Evolutionary conservation across 2,888 invertebrate species (phyloP), one percentile per base, ranked within the genome.

Genomic region (Entomobrya multifasciata): DNA sequence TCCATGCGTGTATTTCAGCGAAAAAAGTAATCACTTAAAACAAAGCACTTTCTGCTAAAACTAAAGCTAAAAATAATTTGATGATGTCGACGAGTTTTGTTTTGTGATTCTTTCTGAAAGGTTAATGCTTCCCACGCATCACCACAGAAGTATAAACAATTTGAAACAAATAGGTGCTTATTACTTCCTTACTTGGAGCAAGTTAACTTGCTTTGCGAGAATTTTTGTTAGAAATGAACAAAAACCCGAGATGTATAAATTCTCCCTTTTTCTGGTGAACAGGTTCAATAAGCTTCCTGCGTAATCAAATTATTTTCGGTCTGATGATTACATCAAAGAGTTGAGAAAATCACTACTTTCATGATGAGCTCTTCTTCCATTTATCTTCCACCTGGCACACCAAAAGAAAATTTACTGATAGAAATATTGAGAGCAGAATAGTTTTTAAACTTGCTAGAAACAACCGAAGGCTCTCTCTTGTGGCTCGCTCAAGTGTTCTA

Each of bases 271-370:
- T 41, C 36, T 65, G 22, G 15, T 22, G 57, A 86, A 79, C 85
- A 62, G 62, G 85, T 86, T 86, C 72, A 79, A n/a, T n/a, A n/a
- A 72, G 60, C 78, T 85, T 78, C 78, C 78, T 85, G 72, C 74
- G 60, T 72, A 78, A 72, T 85, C 78, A 86, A 79, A 74, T 79
- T 86, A 79, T 86, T 55, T 86, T 74, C 85, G 85, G 85, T 86
- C 85, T 79, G 85, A 22, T 86, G 79, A n/a, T 57, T 27, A 62
- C 74, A 70, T n/a, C n/a, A n/a, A n/a, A n/a, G 62, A 77, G 67
- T 77, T 49, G 44, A 57, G 11, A 62, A 78, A 79, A 72, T 82
- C 62, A 30, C 72, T 44, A 22, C 8, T 57, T 72, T 81, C 81
- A 81, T 72, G 74, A 20, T 82, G 82, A 82, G 62, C 72, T 82